phyloP scores from a whole-genome alignment of 1,140 invertebrate genomes.

The Araneus ventricosus region DNA sequence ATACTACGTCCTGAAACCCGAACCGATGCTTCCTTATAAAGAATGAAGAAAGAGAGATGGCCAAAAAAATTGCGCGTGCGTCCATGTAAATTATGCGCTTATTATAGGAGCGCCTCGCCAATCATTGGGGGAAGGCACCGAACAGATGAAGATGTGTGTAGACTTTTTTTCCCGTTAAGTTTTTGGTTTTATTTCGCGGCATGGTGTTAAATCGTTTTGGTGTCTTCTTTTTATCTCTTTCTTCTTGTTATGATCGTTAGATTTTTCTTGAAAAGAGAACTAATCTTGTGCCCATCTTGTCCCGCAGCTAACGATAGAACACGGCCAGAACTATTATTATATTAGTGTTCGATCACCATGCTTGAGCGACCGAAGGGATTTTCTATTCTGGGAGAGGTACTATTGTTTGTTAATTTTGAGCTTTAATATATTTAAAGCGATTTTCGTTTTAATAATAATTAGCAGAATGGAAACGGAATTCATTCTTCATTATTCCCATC shows the following conservation, averaged over 20 bases:
- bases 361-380: too few relatives aligned
- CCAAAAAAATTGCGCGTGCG: neutral
- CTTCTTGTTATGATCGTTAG: conserved; percentile 30
- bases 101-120: conserved; percentile 31
- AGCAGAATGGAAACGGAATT: too few relatives aligned
- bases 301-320: neutral
- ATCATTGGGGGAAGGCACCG: neutral
- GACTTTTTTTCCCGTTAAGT: neutral
- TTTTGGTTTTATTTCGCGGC: neutral
- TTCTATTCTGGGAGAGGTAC: too few relatives aligned
- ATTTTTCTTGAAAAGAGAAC: conserved; percentile 6
- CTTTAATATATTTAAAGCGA: too few relatives aligned
- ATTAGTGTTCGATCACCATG: too few relatives aligned
- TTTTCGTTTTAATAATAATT: too few relatives aligned
- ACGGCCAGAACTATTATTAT: neutral
- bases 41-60: conserved; percentile 36
- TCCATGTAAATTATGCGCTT: conserved; percentile 64
- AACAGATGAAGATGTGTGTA: conserved; percentile 12
- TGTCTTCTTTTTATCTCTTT: conserved; percentile 20
- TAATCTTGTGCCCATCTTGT: neutral
- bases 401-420: too few relatives aligned
- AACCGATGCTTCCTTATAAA: conserved; percentile 38
- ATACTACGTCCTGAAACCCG: conserved; percentile 41
- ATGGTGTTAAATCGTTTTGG: conserved; percentile 44
- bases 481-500: too few relatives aligned